Percentiles rank a stretch among this genome's conserved stretches.
Evolutionary conservation across 2,888 invertebrate genomes (phyloP).

Genomic region (Sinelater perroti): DNA sequence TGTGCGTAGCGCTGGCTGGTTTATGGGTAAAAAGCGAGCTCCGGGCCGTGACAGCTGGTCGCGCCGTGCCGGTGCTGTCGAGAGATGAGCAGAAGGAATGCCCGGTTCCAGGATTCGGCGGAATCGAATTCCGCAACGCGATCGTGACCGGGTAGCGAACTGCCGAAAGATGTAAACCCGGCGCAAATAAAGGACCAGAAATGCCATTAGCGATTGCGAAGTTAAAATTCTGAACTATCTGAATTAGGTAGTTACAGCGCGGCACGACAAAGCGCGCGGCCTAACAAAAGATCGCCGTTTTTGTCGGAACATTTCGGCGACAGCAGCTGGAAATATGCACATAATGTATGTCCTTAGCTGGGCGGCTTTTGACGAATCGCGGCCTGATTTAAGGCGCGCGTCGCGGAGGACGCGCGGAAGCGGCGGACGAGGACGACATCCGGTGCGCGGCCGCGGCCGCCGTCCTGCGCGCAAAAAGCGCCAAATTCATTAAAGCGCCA

Average conservation of each 20-base stretch:
- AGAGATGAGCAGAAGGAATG: too few species aligned
- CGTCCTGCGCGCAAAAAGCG: too few species aligned
- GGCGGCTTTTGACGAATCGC: constrained; percentile 49
- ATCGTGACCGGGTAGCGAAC: constrained; percentile 36
- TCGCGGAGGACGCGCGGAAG: constrained; percentile 26
- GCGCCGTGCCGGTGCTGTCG: too few species aligned
- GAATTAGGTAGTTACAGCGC: constrained; percentile 55
- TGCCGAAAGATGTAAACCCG: constrained; percentile 34
- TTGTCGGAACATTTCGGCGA: constrained; percentile 53
- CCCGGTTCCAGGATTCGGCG: too few species aligned
- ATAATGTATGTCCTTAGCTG: constrained; percentile 52
- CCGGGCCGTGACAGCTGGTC: too few species aligned
- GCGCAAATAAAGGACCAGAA: constrained; percentile 35
- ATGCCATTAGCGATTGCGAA: constrained; percentile 53
- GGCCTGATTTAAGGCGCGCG: constrained; percentile 43
- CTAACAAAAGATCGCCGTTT: constrained; percentile 53
- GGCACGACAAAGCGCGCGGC: constrained; percentile 56
- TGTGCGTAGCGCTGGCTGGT: too few species aligned
- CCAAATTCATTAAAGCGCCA: too few species aligned
- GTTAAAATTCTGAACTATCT: constrained; percentile 53
- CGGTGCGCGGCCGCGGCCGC: too few species aligned
- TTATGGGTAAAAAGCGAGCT: too few species aligned
- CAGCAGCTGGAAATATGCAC: constrained; percentile 54
- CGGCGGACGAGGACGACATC: constrained; percentile 12
- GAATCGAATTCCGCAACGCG: too few species aligned